Evolutionary conservation across 2,888 invertebrate species (phyloP).

Genomic region (Habroteleia sp.): DNA sequence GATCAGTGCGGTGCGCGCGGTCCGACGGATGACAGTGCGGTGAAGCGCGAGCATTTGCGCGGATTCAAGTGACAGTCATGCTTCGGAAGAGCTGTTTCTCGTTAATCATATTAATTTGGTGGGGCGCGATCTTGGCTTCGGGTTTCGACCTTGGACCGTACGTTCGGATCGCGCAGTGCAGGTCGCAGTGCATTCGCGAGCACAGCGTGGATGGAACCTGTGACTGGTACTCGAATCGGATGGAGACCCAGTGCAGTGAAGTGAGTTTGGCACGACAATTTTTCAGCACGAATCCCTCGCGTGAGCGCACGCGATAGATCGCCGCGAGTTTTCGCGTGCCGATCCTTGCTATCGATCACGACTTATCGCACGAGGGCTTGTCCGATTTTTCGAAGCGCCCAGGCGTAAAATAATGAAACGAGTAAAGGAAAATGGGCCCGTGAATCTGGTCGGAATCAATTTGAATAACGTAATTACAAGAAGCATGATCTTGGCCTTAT

Average conservation of each 20-base stretch:
- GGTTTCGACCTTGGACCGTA: slow-evolving; percentile 77
- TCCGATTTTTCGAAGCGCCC: no score
- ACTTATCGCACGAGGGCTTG: no score
- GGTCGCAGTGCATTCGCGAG: slow-evolving; percentile 75
- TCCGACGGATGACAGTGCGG: slow-evolving; percentile 46
- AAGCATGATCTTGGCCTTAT: background rate
- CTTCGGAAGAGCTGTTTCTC: slow-evolving; percentile 28
- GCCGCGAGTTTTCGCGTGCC: background rate
- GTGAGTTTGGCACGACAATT: slow-evolving; percentile 66
- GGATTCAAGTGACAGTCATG: slow-evolving; percentile 18
- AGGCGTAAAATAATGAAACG: no score
- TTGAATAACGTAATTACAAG: background rate
- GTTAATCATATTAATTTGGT: slow-evolving; percentile 67
- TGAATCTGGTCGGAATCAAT: no score
- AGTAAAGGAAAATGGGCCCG: no score
- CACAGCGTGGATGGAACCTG: slow-evolving; percentile 75
- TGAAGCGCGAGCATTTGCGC: background rate
- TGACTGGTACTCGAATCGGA: slow-evolving; percentile 73
- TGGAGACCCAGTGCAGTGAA: slow-evolving; percentile 73
- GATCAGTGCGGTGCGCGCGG: slow-evolving; percentile 56
- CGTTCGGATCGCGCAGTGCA: slow-evolving; percentile 77
- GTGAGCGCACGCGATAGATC: slow-evolving; percentile 8
- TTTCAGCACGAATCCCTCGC: background rate
- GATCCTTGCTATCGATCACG: slow-evolving; percentile 3
- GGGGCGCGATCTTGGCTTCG: slow-evolving; percentile 68